Evolutionary conservation across 2,797 vertebrate species (phyloP).

Genomic region (Echiichthys vipera): DNA sequence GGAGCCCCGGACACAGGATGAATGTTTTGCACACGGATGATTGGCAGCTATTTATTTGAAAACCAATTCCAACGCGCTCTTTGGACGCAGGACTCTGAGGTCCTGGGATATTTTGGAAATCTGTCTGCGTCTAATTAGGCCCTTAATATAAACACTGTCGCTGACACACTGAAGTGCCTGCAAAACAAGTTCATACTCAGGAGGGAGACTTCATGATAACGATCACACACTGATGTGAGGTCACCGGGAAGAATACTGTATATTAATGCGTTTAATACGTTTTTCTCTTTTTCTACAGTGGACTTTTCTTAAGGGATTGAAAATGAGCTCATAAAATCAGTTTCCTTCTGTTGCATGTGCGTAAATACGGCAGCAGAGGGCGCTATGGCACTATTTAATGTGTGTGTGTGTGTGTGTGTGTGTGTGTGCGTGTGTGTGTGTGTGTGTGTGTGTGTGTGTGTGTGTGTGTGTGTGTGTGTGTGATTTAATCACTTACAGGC

Average conservation of each 20-base stretch:
- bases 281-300: too few relatives aligned
- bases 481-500: not conserved
- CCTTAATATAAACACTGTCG: constrained; percentile 62
- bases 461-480: too few relatives aligned
- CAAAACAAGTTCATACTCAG: constrained; percentile 3
- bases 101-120: constrained; percentile 57
- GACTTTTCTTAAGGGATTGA: not conserved
- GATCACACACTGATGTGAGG: not conserved
- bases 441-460: too few relatives aligned
- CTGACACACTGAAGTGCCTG: constrained; percentile 39
- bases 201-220: constrained; percentile 4
- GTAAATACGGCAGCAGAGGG: constrained; percentile 45
- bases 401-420: too few relatives aligned
- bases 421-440: too few relatives aligned
- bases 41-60: constrained; percentile 80
- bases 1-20: constrained; percentile 41
- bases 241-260: not conserved
- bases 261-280: too few relatives aligned
- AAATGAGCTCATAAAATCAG: not conserved
- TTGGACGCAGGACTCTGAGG: constrained; percentile 43
- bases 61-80: constrained; percentile 53
- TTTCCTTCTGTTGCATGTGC: constrained; percentile 1
- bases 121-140: constrained; percentile 72
- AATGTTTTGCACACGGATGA: constrained; percentile 72
- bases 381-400: constrained; percentile 4